Percentiles rank a stretch among this genome's conserved stretches.
Evolutionary conservation across 92 coral and sea anemone species (phyloP).

Genomic region (Isaurus tuberculatus): DNA sequence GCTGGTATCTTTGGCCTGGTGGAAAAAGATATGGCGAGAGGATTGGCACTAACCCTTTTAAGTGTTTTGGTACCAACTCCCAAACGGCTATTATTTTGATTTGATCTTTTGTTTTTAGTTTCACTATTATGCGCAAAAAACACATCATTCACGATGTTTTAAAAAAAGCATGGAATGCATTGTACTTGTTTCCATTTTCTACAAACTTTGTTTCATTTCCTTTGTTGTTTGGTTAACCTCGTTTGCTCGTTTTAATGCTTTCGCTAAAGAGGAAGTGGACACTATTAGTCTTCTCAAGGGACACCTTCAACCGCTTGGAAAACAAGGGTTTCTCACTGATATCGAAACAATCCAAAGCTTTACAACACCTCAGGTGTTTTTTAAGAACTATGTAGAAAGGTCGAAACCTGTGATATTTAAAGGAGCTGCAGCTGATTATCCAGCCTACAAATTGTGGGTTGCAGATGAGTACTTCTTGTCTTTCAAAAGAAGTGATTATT

Average conservation of each 20-base stretch:
- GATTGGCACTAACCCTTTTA: too few relatives aligned
- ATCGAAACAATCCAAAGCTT: conserved; percentile 69
- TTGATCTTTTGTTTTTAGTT: too few relatives aligned
- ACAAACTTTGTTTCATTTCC: not conserved
- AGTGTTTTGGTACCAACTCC: too few relatives aligned
- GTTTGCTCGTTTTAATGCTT: conserved; percentile 2
- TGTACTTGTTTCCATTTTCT: not conserved
- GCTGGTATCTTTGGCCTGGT: too few relatives aligned
- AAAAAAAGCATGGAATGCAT: not conserved
- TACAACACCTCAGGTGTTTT: conserved; percentile 79
- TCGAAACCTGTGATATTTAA: conserved; percentile 82
- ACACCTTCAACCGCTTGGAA: conserved; percentile 85
- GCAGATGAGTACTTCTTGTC: conserved; percentile 84
- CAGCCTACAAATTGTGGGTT: conserved; percentile 81
- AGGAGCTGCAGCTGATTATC: conserved; percentile 75
- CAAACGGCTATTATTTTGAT: too few relatives aligned
- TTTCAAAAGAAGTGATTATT: conserved; percentile 72
- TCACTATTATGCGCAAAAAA: too few relatives aligned
- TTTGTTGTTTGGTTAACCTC: not conserved
- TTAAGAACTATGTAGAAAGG: conserved; percentile 64
- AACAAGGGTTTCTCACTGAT: conserved; percentile 57
- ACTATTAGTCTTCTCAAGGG: conserved; percentile 46
- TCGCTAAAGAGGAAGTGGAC: conserved; percentile 11
- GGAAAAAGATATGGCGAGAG: too few relatives aligned
- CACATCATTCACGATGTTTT: not conserved